Base-by-base conservation (phyloP, 2,113 vertebrate species). In the Nesospiza acunhae region DNA sequence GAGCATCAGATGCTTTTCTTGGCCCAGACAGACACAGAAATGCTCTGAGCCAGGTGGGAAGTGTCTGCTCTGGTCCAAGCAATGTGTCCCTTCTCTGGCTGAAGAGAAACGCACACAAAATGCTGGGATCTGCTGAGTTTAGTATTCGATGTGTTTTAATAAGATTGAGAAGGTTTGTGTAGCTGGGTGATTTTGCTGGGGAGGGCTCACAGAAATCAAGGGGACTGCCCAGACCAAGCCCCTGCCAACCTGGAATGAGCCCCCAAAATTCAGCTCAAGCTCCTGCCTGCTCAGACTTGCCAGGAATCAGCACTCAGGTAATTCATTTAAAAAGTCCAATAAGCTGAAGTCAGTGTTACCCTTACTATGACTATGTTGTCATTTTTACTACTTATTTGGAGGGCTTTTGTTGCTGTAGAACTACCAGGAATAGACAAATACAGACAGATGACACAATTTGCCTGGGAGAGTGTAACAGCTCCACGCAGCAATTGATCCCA, bases 311-410 rank as follows among this genome's bases (percentile, higher is more conserved):
- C 42, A 77, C 74, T 85, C 85, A 84, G 93, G 75, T 49, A 94
- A 94, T 81, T 89, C 4, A 87, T 82, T 86, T 91, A 2, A 83
- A 67, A 64, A 68, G n/a, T 58, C 87, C 82, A 88, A 87, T 78
- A 68, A 92, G 89, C 95, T 83, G 89, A n/a, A 93, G 95, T 69
- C 90, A 84, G 66, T n/a, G 13, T 30, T 83, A 50, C 62, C 82
- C 94, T 93, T 49, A 26, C 41, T 49, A 22, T 3, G 12, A 78
- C 33, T 76, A 35, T 66, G 35, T 13, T 90, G 31, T 8, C 39
- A 55, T 82, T 96, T 93, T 90, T 91, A 86, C 78, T 67, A 30
- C 39, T 68, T 90, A 26, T 55, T 88, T 84, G 49, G 69, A 96
- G 59, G 4, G 3, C 3, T 1, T 39, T 83, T 76, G 80, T 50